These are phyloP conservation scores for Sakesphorus luctuosus DNA, from an alignment of 2,113 vertebrate species.

Conservation along the genomic window DNA sequence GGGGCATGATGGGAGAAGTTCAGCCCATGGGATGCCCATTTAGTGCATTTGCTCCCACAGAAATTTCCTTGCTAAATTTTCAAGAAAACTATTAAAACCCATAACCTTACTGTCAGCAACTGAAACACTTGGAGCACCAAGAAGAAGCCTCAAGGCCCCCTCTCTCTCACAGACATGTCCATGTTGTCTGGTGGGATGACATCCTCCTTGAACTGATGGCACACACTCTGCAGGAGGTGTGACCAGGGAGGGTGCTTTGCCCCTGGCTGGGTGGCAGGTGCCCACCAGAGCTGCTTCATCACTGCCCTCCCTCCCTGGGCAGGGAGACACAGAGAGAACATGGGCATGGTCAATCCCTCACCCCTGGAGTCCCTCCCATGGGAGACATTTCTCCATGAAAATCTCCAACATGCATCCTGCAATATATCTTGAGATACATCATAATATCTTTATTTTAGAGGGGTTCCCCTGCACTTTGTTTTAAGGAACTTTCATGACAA, in stretches of 20 bases:
- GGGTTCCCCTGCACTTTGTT: neutral
- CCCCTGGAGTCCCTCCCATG: neutral
- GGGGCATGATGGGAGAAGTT: accelerated
- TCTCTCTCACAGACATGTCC: neutral
- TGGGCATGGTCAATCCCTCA: too few relatives aligned
- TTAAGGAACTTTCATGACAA: neutral
- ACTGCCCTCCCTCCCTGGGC: accelerated
- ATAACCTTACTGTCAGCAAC: neutral
- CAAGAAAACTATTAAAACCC: neutral
- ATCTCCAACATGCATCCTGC: neutral
- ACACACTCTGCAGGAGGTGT: accelerated
- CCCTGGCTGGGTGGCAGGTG: neutral
- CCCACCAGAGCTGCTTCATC: neutral
- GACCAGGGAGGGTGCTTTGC: accelerated
- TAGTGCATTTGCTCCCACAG: neutral
- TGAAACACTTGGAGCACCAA: neutral
- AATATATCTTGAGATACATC: too few relatives aligned
- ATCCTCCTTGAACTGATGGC: accelerated
- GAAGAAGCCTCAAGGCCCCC: accelerated
- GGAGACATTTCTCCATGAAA: accelerated
- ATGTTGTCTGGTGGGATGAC: accelerated
- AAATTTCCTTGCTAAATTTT: neutral
- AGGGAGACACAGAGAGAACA: neutral
- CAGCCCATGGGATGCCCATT: accelerated
- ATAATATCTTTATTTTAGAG: neutral